Evolutionary conservation across 2,888 invertebrate genomes (phyloP).

Genomic region (Phalangium opilio): DNA sequence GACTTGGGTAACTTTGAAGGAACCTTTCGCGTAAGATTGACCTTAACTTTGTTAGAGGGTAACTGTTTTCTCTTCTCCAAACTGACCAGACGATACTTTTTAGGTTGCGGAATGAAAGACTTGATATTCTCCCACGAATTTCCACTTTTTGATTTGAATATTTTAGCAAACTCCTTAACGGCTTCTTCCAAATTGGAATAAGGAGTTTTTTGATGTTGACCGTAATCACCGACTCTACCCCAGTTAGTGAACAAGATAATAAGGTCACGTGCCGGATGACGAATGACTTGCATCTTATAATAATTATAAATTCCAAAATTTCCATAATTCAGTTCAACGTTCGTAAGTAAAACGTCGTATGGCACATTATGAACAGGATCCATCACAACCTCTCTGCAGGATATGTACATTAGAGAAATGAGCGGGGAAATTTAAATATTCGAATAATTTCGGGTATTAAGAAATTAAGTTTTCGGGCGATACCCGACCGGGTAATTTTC

Average conservation of each 20-base stretch:
- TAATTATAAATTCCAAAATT: conserved; percentile 38
- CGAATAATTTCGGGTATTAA: no score
- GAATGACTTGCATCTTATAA: conserved; percentile 39
- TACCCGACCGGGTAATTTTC: no score
- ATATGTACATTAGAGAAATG: conserved; percentile 5
- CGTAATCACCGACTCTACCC: conserved; percentile 37
- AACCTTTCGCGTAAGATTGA: conserved; percentile 28
- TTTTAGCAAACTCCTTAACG: conserved; percentile 36
- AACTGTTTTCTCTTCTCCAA: conserved; percentile 26
- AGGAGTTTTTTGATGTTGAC: conserved; percentile 37
- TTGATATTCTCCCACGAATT: conserved; percentile 34
- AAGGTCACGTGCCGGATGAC: conserved; percentile 31
- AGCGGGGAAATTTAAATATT: no score
- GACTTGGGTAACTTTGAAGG: conserved; percentile 28
- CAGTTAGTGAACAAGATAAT: conserved; percentile 39
- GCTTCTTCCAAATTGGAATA: conserved; percentile 32
- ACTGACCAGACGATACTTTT: conserved; percentile 36
- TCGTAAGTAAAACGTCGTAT: conserved; percentile 35
- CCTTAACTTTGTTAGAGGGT: conserved; percentile 23
- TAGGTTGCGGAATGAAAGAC: conserved; percentile 25
- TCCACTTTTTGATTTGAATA: conserved; percentile 37
- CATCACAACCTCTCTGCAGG: conserved; percentile 29
- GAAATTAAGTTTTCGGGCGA: no score
- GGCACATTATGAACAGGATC: conserved; percentile 29
- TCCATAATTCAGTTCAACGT: conserved; percentile 34